A percentile compares a stretch with the other conserved stretches of the same genome.
Conservation (phyloP, 2,797 vertebrate genomes). For the Columba guinea region DNA sequence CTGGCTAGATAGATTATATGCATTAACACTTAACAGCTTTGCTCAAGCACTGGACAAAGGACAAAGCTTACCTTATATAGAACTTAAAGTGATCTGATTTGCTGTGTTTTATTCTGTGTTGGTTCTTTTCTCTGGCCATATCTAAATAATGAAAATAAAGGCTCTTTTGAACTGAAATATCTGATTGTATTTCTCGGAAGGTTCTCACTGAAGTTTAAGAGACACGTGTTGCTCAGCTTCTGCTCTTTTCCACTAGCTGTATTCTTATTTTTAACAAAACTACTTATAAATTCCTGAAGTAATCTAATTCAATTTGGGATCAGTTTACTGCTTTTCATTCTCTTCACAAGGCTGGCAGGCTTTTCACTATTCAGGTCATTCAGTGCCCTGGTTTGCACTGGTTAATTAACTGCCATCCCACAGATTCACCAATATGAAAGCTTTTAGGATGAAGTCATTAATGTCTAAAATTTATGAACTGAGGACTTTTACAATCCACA, state of each 20-base stretch:
- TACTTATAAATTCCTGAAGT: slow-evolving; percentile 12
- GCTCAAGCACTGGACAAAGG: slow-evolving; percentile 52
- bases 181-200: slow-evolving; percentile 38
- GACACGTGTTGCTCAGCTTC: background rate
- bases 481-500: background rate
- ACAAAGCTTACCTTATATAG: slow-evolving; percentile 56
- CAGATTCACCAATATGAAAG: background rate
- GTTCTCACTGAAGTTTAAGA: slow-evolving; percentile 10
- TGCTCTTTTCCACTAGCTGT: background rate
- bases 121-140: slow-evolving; percentile 14
- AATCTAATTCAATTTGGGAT: background rate
- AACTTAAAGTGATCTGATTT: slow-evolving; percentile 58
- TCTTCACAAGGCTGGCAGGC: background rate
- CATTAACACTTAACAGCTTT: slow-evolving; percentile 73
- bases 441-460: background rate
- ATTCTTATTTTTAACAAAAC: slow-evolving; percentile 18
- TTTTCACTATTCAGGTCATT: background rate
- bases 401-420: background rate
- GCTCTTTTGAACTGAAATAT: slow-evolving; percentile 50
- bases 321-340: background rate
- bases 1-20: slow-evolving; percentile 75
- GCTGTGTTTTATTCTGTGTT: slow-evolving; percentile 16
- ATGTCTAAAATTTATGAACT: background rate
- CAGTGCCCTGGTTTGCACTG: background rate
- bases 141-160: slow-evolving; percentile 45